Evolutionary conservation across 1,140 invertebrate genomes (phyloP).

Genomic region (Chelonus insularis): DNA sequence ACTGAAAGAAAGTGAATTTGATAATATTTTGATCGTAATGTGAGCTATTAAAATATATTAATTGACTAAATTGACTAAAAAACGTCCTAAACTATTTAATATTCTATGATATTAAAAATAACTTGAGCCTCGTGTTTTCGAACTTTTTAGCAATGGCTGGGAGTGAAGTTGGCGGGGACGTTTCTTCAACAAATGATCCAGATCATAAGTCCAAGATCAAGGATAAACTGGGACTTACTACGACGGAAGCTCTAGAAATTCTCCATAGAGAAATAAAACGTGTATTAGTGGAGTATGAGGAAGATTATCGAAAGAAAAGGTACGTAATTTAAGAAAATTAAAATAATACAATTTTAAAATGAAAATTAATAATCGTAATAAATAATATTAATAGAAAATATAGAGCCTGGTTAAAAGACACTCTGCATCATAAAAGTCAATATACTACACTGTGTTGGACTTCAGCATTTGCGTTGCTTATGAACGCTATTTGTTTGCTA

Average conservation of each 20-base stretch:
- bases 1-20: too few relatives aligned
- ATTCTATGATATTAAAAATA: conserved; percentile 6
- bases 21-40: too few relatives aligned
- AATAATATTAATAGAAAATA: conserved; percentile 48
- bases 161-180: neutral
- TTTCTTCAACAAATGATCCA: conserved; percentile 13
- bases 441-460: conserved; percentile 71
- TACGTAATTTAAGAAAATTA: too few relatives aligned
- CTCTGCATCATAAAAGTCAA: conserved; percentile 65
- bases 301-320: conserved; percentile 51
- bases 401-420: conserved; percentile 61
- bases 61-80: too few relatives aligned
- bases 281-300: conserved; percentile 55
- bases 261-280: conserved; percentile 56
- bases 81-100: too few relatives aligned
- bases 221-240: conserved; percentile 54
- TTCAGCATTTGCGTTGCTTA: conserved; percentile 60
- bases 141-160: conserved; percentile 10
- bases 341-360: too few relatives aligned
- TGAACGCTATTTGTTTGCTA: conserved; percentile 57
- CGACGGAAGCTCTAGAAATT: conserved; percentile 54
- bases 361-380: conserved; percentile 13
- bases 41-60: too few relatives aligned
- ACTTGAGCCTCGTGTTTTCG: neutral
- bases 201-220: conserved; percentile 23